Conservation (phyloP, 2,797 vertebrate genomes). For the Sebastes steindachneri region DNA sequence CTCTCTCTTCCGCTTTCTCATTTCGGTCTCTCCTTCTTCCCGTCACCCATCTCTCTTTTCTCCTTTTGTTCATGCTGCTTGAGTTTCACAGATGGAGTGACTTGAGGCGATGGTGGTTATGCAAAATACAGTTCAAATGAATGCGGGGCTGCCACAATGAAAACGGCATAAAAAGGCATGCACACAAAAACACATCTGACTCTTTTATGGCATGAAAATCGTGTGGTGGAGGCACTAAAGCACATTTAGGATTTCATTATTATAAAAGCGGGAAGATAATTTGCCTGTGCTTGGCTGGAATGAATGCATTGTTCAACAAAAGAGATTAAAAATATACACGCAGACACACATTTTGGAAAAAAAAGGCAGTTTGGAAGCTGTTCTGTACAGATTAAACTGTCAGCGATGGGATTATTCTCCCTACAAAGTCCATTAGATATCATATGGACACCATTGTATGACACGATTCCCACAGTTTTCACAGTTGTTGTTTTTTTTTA, state of each 20-base stretch:
- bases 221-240: conserved; percentile 27
- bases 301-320: conserved; percentile 26
- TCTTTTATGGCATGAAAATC: conserved; percentile 31
- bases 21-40: conserved; percentile 20
- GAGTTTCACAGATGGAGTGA: conserved; percentile 82
- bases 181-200: conserved; percentile 45
- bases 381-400: conserved; percentile 20
- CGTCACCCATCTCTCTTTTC: conserved; percentile 42
- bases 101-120: conserved; percentile 78
- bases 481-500: neutral
- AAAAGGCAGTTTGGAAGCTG: neutral
- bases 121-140: conserved; percentile 79
- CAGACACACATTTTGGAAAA: neutral
- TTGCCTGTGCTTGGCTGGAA: neutral
- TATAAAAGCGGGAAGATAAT: conserved; percentile 43
- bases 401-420: neutral
- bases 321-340: conserved; percentile 1
- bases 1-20: conserved; percentile 21
- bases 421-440: neutral
- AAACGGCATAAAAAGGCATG: conserved; percentile 61
- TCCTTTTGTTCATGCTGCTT: conserved; percentile 75
- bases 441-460: neutral
- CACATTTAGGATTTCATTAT: conserved; percentile 56
- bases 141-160: conserved; percentile 70
- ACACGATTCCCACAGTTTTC: neutral